phyloP scores from a whole-genome alignment of 1,140 invertebrate species.

The Hormaphis cornu region DNA sequence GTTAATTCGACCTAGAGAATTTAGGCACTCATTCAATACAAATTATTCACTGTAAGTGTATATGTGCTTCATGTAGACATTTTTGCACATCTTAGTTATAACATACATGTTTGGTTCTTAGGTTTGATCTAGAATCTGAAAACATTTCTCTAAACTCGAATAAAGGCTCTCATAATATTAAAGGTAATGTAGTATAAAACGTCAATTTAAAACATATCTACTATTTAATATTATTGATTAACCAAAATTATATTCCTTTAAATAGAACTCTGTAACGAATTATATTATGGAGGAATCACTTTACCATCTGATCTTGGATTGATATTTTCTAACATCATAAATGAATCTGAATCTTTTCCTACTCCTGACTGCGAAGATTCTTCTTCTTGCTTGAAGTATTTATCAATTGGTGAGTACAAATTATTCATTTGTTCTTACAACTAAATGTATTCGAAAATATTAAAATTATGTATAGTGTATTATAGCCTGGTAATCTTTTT shows the following conservation, averaged over 20 bases:
- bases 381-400: constrained; percentile 10
- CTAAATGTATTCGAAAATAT: too few species aligned
- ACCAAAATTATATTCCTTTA: background rate
- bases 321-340: constrained; percentile 9
- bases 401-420: constrained; percentile 4
- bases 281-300: constrained; percentile 13
- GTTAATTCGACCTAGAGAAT: constrained; percentile 35
- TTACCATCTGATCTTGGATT: constrained; percentile 10
- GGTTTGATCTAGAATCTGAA: constrained; percentile 2
- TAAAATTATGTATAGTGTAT: background rate
- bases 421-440: background rate
- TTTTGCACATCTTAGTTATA: too few species aligned
- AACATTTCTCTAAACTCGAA: background rate
- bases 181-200: background rate
- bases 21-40: constrained; percentile 16
- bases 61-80: too few species aligned
- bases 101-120: background rate
- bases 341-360: constrained; percentile 27
- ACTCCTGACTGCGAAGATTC: constrained; percentile 17
- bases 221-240: too few species aligned
- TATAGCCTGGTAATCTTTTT: too few species aligned
- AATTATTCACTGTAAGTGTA: constrained; percentile 14
- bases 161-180: background rate
- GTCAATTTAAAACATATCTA: background rate
- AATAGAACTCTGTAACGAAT: constrained; percentile 14